Evolutionary conservation across 2,888 invertebrate genomes (phyloP).

Genomic region (Cartodere bifasciata): DNA sequence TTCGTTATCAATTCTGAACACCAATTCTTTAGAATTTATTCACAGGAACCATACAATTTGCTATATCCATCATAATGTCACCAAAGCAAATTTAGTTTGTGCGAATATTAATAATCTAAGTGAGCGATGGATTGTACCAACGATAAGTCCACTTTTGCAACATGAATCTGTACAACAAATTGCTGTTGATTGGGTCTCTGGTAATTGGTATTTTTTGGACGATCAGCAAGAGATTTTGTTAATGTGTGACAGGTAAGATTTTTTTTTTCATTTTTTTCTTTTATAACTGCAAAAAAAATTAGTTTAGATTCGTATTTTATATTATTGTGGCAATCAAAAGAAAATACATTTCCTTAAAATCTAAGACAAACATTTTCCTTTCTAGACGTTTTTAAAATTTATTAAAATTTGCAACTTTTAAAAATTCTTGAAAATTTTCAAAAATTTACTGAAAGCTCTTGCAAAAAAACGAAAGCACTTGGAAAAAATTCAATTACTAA

Average conservation of each 20-base stretch:
- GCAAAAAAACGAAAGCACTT: too few species aligned
- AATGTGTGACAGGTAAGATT: slow-evolving; percentile 20
- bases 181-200: slow-evolving; percentile 72
- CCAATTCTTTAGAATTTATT: slow-evolving; percentile 49
- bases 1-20: slow-evolving; percentile 31
- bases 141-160: slow-evolving; percentile 49
- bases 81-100: slow-evolving; percentile 45
- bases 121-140: slow-evolving; percentile 43
- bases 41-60: slow-evolving; percentile 55
- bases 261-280: too few species aligned
- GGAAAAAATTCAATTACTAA: too few species aligned
- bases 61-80: slow-evolving; percentile 57
- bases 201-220: slow-evolving; percentile 74
- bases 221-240: slow-evolving; percentile 24
- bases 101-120: slow-evolving; percentile 51
- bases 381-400: too few species aligned
- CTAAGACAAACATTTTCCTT: too few species aligned
- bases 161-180: slow-evolving; percentile 58
- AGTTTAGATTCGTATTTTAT: too few species aligned
- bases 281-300: too few species aligned
- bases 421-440: too few species aligned
- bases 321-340: too few species aligned
- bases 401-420: too few species aligned
- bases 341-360: too few species aligned
- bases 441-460: too few species aligned